Evolutionary conservation across 2,113 vertebrate genomes (phyloP), one percentile per base, ranked within the genome.

Genomic region (Podarcis raffonei): DNA sequence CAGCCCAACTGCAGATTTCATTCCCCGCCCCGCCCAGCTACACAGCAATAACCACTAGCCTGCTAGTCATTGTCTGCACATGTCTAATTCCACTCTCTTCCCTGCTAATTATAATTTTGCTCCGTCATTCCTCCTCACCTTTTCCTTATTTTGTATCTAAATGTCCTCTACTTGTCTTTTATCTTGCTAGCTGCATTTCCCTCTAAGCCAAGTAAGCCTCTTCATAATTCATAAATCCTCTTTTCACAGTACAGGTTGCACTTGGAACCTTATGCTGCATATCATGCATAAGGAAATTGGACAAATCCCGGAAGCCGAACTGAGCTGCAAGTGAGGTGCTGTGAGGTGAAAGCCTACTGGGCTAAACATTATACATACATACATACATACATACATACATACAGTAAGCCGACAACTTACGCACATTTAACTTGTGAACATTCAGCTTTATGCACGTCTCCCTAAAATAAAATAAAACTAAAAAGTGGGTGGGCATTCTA

Each of bases 221-320:
- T 96, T 85, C 94, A 95, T 94, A 93, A 93, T 93, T 95, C 84
- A 95, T 92, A 94, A 94, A 92, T 59, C 90, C 75, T 65, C 83
- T 91, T 93, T 79, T 87, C 81, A 85, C 79, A 53, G 30, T 37
- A 83, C 68, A 85, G 39, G 37, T 86, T 93, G 89, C 84, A 75
- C 91, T 92, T 75, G 93, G 92, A 86, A 93, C 86, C 91, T 90
- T 93, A 90, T 87, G 82, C 89, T 85, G 84, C 87, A 92, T 93
- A 93, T 94, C 93, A 92, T 78, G 91, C 87, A 23, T 59, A 93
- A 87, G 87, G 87, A 95, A 93, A 80, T 78, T 65, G 85, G 87
- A 82, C 85, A 93, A 94, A 93, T 81, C 71, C 90, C 87, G 69
- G 53, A 89, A 78, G 65, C 66, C 74, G 91, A 93, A 92, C 90